A percentile compares a stretch with the other conserved stretches of the same genome.
Evolutionary conservation across 2,113 vertebrate species (phyloP).

Genomic region (Heteronetta atricapilla): DNA sequence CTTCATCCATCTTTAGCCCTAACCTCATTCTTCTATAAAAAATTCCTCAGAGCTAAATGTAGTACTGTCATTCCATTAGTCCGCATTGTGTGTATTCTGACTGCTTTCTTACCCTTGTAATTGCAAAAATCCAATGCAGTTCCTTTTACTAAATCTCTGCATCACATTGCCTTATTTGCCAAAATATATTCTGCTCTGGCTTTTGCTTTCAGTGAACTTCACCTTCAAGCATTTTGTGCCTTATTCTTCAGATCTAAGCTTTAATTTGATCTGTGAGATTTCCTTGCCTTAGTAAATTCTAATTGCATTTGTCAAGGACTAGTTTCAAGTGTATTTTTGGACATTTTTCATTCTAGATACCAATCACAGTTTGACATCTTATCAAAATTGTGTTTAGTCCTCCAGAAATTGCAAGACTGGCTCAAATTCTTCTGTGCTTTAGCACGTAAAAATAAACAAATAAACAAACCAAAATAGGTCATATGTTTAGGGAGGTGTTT

Average conservation of each 20-base stretch:
- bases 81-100: not conserved
- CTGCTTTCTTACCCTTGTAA: not conserved
- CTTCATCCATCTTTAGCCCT: not conserved
- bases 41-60: not conserved
- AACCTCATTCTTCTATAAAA: not conserved
- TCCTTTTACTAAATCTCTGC: not conserved
- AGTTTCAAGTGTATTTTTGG: not conserved
- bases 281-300: not conserved
- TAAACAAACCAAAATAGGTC: not conserved
- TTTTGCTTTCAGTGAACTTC: not conserved
- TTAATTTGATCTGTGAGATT: conserved; percentile 1
- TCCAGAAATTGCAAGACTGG: not conserved
- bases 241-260: not conserved
- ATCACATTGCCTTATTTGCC: not conserved
- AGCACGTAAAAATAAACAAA: not conserved
- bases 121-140: not conserved
- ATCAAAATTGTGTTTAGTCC: not conserved
- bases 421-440: not conserved
- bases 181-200: not conserved
- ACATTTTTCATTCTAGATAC: not conserved
- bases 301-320: not conserved
- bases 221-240: not conserved
- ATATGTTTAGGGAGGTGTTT: not conserved
- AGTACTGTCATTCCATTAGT: not conserved
- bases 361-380: not conserved